These are phyloP conservation scores for Catagonus wagneri DNA, from an alignment of 2,113 vertebrate genomes.

Conservation along the genomic window DNA sequence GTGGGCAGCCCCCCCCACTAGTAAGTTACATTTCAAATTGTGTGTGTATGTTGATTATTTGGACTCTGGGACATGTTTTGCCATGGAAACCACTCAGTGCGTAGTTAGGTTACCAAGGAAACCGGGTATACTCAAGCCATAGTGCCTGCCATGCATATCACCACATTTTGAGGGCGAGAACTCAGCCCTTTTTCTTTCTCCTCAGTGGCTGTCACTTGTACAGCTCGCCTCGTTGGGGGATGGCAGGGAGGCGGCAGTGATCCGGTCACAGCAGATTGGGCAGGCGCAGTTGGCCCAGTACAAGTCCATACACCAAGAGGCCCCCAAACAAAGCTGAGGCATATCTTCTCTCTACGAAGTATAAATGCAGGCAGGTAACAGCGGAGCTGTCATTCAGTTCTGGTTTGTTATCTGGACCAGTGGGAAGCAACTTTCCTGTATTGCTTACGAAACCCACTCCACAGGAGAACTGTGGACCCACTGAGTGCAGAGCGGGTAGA, in stretches of 20 bases:
- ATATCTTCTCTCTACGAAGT: background rate
- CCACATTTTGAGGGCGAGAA: constrained; percentile 21
- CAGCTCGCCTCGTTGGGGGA: background rate
- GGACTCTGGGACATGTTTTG: constrained; percentile 72
- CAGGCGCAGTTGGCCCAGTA: background rate
- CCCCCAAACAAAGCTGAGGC: background rate
- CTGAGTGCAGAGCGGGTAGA: background rate
- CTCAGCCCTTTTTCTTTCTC: background rate
- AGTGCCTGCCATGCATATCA: constrained; percentile 36
- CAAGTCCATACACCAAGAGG: background rate
- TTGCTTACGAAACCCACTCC: background rate
- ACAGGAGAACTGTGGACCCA: background rate
- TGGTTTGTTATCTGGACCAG: background rate
- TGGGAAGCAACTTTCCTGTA: background rate
- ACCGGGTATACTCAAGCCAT: constrained; percentile 58
- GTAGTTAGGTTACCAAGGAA: constrained; percentile 79
- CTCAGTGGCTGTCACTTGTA: background rate
- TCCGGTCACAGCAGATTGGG: background rate
- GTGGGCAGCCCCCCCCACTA: background rate
- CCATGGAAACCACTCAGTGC: constrained; percentile 79
- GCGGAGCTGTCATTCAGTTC: background rate
- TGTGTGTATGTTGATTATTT: constrained; percentile 75
- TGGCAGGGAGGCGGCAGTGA: background rate
- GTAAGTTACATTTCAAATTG: constrained; percentile 65
- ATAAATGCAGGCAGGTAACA: background rate